Percentiles rank a stretch among this genome's conserved stretches.
phyloP scores from a whole-genome alignment of 1,140 invertebrate species.

The Pararge aegeria region DNA sequence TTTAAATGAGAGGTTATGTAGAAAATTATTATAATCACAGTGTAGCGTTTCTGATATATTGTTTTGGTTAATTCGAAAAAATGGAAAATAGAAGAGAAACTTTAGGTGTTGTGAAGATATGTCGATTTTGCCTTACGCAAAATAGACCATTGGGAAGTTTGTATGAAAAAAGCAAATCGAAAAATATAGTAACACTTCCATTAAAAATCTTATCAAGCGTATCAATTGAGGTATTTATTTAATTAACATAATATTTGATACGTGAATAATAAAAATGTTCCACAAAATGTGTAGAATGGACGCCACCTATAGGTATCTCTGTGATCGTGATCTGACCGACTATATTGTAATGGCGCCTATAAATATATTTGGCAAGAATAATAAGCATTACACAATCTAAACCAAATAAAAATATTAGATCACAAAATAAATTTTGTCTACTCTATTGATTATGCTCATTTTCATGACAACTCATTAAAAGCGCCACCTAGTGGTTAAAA shows the following conservation, averaged over 20 bases:
- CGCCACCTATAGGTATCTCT: constrained; percentile 40
- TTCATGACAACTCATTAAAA: neutral
- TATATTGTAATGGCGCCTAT: constrained; percentile 46
- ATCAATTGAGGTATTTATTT: constrained; percentile 84
- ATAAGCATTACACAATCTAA: neutral
- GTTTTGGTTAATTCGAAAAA: constrained; percentile 38
- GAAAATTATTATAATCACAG: constrained; percentile 31
- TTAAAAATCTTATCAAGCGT: constrained; percentile 88
- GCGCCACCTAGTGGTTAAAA: constrained; percentile 48
- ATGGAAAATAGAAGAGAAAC: constrained; percentile 83
- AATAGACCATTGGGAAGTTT: constrained; percentile 83
- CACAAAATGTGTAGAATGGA: constrained; percentile 22
- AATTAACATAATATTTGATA: neutral
- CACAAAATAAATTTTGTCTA: neutral
- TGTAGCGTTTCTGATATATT: constrained; percentile 22
- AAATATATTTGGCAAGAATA: constrained; percentile 2
- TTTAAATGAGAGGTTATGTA: constrained; percentile 52
- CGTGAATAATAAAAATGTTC: constrained; percentile 2
- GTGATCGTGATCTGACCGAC: constrained; percentile 33
- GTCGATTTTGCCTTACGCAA: constrained; percentile 85
- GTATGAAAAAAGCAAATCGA: constrained; percentile 81
- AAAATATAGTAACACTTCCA: constrained; percentile 82
- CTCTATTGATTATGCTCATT: constrained; percentile 5
- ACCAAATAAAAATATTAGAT: neutral
- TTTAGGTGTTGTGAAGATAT: constrained; percentile 82